Conservation (phyloP, 2,888 invertebrate genomes). For the Lepidocyrtoides sp. region DNA sequence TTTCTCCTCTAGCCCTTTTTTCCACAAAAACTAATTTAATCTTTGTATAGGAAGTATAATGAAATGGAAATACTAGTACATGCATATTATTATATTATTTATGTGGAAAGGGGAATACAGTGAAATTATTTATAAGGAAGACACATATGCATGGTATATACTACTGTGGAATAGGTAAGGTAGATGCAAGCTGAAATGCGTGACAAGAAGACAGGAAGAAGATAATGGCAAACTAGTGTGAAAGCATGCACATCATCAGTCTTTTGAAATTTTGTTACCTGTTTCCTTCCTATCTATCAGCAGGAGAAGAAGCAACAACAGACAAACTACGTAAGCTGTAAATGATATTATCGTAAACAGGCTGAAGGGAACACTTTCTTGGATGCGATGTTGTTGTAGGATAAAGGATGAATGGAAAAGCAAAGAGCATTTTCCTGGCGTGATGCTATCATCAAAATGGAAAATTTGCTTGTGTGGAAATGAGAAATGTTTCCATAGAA, state of each 20-base stretch:
- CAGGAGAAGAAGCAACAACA: neutral
- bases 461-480: slow-evolving; percentile 38
- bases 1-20: neutral
- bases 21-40: neutral
- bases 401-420: too few species aligned
- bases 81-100: too few species aligned
- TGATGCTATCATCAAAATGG: slow-evolving; percentile 71
- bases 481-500: slow-evolving; percentile 51
- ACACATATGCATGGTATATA: neutral
- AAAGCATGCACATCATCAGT: slow-evolving; percentile 41
- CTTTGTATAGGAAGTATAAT: neutral
- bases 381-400: too few species aligned
- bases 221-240: slow-evolving; percentile 19
- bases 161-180: neutral
- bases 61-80: neutral
- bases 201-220: slow-evolving; percentile 24
- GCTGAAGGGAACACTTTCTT: neutral
- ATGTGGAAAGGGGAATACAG: too few species aligned
- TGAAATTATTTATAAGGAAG: too few species aligned
- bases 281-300: slow-evolving; percentile 30
- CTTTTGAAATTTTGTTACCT: neutral
- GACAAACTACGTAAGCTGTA: slow-evolving; percentile 24
- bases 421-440: slow-evolving; percentile 40
- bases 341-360: slow-evolving; percentile 25
- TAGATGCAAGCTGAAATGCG: neutral